Evolutionary conservation across 2,797 vertebrate species (phyloP).

Genomic region (Acropternis orthonyx): DNA sequence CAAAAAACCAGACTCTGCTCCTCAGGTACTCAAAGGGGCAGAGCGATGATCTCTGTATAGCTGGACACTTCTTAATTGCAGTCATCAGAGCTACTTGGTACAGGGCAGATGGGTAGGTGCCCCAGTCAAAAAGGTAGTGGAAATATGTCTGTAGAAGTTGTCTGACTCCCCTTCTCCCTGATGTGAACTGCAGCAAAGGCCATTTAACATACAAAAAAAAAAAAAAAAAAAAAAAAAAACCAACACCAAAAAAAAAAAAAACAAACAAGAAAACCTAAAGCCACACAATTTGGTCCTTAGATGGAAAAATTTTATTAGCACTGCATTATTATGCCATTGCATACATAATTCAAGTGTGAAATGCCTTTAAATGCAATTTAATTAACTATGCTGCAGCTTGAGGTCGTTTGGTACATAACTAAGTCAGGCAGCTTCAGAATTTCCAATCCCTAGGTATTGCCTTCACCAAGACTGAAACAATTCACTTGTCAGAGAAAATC

Average conservation of each 20-base stretch:
- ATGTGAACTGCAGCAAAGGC: background rate
- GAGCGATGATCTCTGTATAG: background rate
- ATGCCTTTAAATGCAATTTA: conserved; percentile 35
- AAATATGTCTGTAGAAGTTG: background rate
- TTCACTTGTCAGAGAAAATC: background rate
- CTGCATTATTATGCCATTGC: background rate
- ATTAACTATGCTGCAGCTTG: background rate
- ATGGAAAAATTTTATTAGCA: background rate
- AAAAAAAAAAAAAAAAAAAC: background rate
- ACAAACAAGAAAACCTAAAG: background rate
- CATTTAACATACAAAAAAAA: background rate
- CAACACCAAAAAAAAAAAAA: accelerated
- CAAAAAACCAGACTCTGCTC: background rate
- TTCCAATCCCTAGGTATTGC: background rate
- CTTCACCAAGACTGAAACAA: background rate
- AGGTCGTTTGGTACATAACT: background rate
- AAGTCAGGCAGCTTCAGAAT: background rate
- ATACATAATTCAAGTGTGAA: conserved; percentile 15
- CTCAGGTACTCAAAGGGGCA: background rate
- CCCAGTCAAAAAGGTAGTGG: background rate
- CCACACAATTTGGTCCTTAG: background rate
- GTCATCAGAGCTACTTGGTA: background rate
- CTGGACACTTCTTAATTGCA: background rate
- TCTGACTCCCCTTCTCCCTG: background rate
- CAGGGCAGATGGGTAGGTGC: background rate